Evolutionary conservation across 2,113 vertebrate genomes (phyloP).

Genomic region (Toxostoma redivivum): DNA sequence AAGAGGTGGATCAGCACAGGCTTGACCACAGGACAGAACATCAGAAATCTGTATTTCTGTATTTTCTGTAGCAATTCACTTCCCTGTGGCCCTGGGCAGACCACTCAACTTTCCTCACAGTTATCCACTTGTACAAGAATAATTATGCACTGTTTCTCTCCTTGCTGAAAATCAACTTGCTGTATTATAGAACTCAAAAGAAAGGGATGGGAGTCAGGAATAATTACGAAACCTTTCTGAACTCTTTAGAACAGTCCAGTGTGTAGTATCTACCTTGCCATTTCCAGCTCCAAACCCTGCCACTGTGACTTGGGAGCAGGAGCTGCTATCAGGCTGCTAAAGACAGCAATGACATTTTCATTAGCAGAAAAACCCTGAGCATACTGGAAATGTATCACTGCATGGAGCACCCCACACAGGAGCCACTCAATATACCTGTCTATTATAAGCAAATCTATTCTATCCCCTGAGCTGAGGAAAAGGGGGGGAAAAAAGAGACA

Average conservation of each 20-base stretch:
- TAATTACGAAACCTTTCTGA: neutral
- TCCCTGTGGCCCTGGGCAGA: neutral
- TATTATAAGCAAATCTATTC: neutral
- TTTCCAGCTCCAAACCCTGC: neutral
- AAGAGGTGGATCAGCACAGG: neutral
- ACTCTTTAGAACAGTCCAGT: neutral
- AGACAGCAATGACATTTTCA: neutral
- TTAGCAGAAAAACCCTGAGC: neutral
- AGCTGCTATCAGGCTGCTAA: neutral
- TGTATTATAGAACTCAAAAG: neutral
- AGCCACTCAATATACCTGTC: neutral
- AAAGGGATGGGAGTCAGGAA: neutral
- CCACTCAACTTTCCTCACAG: neutral
- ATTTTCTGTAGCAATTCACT: neutral
- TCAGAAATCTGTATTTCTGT: neutral
- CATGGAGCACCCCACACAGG: neutral
- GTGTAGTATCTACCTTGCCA: neutral
- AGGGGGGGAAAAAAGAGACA: rapidly evolving
- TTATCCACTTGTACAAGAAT: neutral
- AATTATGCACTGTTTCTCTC: neutral
- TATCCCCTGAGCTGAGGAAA: neutral
- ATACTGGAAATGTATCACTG: neutral
- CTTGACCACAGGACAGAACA: neutral
- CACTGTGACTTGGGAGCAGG: neutral
- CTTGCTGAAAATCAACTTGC: neutral